Base-by-base conservation (phyloP, 1,140 invertebrate genomes). In the Hypsibius dujardini region DNA sequence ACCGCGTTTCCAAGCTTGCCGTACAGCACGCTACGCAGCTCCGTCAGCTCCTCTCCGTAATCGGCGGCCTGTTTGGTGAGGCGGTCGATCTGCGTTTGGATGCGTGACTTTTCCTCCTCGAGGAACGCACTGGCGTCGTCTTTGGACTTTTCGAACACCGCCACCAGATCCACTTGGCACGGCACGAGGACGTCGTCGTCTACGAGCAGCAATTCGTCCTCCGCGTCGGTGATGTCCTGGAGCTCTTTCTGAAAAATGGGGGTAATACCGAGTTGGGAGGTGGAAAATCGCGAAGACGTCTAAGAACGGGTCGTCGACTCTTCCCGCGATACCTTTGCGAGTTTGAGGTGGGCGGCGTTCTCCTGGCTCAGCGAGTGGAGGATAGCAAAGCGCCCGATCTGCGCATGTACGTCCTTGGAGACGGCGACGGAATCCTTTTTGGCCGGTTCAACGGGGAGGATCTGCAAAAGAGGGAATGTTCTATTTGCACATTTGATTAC, bases 191-290 rank as follows among this genome's bases (percentile, higher is more conserved):
- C 7, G 3, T 67, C 62, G 62, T 67, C 62, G 62, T 67, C 62
- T 3, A 67, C 62, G 7, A 67, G 62, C 3, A 67, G 12, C 42
- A 67, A 42, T 42, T 67, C 62, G 62, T 67, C 62, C 45, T 67
- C 62, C 7, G 62, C 62, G 62, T 67, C 62, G 7, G 3, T 42
- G 7, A 67, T 42, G 7, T 12, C 42, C 42, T 67, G 62, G 3
- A 67, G 42, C 45, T 67, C 62, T 42, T 67, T 67, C 62, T 67
- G 62, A n/a, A n/a, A n/a, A n/a, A n/a, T n/a, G n/a, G n/a, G n/a
- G n/a, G n/a, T n/a, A n/a, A n/a, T n/a, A n/a, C n/a, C n/a, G n/a
- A n/a, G n/a, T n/a, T n/a, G n/a, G n/a, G n/a, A n/a, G 7, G 50
- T 56, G 50, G n/a, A 56, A n/a, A 56, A n/a, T 56, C 7, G 50